phyloP scores from a whole-genome alignment of 2,888 invertebrate species.

The Fragum fragum region DNA sequence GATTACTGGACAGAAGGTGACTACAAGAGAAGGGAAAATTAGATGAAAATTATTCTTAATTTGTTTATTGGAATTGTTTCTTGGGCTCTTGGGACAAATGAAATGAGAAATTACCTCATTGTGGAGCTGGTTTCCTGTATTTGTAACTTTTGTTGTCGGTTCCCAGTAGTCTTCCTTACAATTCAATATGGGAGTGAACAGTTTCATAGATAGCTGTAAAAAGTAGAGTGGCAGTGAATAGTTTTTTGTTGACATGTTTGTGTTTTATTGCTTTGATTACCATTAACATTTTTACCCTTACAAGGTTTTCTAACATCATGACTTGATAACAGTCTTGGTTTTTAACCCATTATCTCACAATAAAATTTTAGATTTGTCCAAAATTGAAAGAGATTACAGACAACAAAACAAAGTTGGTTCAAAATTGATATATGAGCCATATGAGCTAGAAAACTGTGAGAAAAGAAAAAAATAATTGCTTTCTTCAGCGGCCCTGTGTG shows the following conservation, averaged over 20 bases:
- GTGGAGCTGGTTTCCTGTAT: background rate
- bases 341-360: too few species aligned
- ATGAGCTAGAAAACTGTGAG: too few species aligned
- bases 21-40: background rate
- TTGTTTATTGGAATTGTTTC: constrained; percentile 30
- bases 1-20: background rate
- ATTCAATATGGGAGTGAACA: background rate
- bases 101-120: constrained; percentile 24
- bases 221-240: background rate
- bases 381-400: too few species aligned
- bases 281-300: too few species aligned
- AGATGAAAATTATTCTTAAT: constrained; percentile 23
- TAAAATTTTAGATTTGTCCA: too few species aligned
- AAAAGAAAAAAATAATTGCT: too few species aligned
- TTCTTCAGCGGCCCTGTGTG: too few species aligned
- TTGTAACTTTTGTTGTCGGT: constrained; percentile 10
- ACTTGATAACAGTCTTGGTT: too few species aligned
- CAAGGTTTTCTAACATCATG: too few species aligned
- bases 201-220: constrained; percentile 4
- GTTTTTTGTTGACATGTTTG: background rate
- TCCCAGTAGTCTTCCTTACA: constrained; percentile 3
- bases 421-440: too few species aligned
- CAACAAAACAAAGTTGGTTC: too few species aligned
- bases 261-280: background rate
- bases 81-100: constrained; percentile 16